These are phyloP conservation scores for Drosophila mulleri DNA, from an alignment of 2,888 invertebrate species.

Conservation along the genomic window DNA sequence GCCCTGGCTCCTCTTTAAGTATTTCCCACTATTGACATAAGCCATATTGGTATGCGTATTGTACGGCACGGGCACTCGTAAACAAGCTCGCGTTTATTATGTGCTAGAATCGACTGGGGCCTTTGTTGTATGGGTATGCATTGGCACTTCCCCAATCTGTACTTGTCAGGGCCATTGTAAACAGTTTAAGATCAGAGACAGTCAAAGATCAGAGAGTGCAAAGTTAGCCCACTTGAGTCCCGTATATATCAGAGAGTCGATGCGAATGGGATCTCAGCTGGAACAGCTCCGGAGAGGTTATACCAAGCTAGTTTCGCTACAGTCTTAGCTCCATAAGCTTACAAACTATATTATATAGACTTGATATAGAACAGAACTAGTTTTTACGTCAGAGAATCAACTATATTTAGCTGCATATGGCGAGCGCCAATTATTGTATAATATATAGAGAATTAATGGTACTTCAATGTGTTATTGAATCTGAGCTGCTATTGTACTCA, in stretches of 20 bases:
- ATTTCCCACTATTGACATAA: constrained; percentile 54
- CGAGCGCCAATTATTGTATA: constrained; percentile 4
- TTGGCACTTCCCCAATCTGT: constrained; percentile 43
- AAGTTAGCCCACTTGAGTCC: constrained; percentile 31
- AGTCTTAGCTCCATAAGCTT: not conserved
- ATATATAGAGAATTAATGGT: not conserved
- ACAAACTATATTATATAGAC: not conserved
- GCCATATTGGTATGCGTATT: constrained; percentile 36
- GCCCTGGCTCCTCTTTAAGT: constrained; percentile 34
- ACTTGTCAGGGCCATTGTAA: constrained; percentile 66
- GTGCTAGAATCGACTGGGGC: constrained; percentile 53
- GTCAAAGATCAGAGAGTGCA: constrained; percentile 54
- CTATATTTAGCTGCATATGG: not conserved
- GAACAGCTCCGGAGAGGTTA: no score
- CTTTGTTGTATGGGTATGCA: constrained; percentile 35
- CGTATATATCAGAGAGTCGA: not conserved
- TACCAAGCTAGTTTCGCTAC: not conserved
- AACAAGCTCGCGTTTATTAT: constrained; percentile 26
- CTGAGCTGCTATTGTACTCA: constrained; percentile 11
- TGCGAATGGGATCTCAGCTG: not conserved
- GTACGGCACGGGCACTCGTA: constrained; percentile 24
- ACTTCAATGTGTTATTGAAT: constrained; percentile 17
- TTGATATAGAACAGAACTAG: constrained; percentile 7
- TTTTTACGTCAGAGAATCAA: not conserved
- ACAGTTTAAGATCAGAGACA: constrained; percentile 57